These are phyloP conservation scores for Phaethon lepturus DNA, from an alignment of 2,113 vertebrate species.

Conservation along the genomic window DNA sequence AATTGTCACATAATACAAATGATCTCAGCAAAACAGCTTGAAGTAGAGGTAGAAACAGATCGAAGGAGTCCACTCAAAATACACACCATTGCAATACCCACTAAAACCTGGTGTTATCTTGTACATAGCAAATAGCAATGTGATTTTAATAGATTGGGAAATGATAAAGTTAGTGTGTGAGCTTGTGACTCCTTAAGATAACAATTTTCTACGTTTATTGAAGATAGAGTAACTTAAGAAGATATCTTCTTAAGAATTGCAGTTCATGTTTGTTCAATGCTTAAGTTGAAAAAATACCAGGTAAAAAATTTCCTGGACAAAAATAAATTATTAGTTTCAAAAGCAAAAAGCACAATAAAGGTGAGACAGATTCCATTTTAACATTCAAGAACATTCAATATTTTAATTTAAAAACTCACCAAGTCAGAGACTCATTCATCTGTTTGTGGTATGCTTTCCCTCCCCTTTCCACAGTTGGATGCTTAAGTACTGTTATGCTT, in stretches of 20 bases:
- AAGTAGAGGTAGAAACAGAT: background rate
- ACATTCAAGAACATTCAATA: background rate
- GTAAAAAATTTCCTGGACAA: background rate
- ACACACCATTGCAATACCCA: background rate
- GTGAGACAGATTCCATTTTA: background rate
- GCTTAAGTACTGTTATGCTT: background rate
- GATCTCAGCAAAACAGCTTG: background rate
- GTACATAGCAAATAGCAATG: background rate
- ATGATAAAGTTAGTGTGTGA: background rate
- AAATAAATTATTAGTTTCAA: background rate
- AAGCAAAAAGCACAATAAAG: background rate
- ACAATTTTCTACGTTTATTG: background rate
- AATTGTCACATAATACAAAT: background rate
- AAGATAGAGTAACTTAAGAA: background rate
- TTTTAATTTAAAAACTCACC: background rate
- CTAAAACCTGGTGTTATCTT: background rate
- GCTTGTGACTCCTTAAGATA: background rate
- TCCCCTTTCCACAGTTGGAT: background rate
- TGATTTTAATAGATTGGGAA: background rate
- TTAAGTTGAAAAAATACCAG: background rate
- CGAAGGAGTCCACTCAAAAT: background rate
- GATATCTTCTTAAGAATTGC: background rate
- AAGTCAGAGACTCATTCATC: background rate
- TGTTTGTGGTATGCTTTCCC: background rate
- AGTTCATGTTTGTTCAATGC: background rate